Percentiles rank a stretch among this genome's conserved stretches.
These are phyloP conservation scores for Cyclophora albipunctata DNA, from an alignment of 2,888 invertebrate genomes.

Conservation along the genomic window DNA sequence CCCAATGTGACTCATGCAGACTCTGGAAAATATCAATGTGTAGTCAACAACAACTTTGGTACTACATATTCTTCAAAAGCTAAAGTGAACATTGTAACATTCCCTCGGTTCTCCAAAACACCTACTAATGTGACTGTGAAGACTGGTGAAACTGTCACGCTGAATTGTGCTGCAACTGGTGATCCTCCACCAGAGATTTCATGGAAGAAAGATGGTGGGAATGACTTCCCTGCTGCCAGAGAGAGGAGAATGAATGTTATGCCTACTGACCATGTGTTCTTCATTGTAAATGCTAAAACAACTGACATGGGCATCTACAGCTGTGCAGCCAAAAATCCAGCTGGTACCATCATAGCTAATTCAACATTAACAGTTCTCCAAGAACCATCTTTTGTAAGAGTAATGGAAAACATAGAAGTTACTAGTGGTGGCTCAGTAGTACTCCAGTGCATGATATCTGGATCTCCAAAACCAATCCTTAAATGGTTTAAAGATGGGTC, in stretches of 20 bases:
- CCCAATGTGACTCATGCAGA: slow-evolving; percentile 85
- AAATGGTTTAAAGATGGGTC: slow-evolving; percentile 91
- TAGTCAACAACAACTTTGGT: slow-evolving; percentile 91
- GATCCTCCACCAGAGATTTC: slow-evolving; percentile 92
- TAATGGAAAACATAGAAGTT: slow-evolving; percentile 90
- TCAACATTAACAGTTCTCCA: slow-evolving; percentile 90
- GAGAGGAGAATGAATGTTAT: slow-evolving; percentile 95
- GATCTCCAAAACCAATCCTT: slow-evolving; percentile 87
- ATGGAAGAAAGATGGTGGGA: slow-evolving; percentile 94
- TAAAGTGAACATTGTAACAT: slow-evolving; percentile 89
- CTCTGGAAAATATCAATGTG: slow-evolving; percentile 94
- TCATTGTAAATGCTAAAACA: slow-evolving; percentile 92
- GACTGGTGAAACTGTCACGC: slow-evolving; percentile 88
- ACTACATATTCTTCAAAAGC: slow-evolving; percentile 92
- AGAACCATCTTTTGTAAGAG: slow-evolving; percentile 89
- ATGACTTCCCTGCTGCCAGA: slow-evolving; percentile 94
- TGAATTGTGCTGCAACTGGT: slow-evolving; percentile 94
- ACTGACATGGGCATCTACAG: slow-evolving; percentile 94
- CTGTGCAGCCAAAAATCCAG: slow-evolving; percentile 93
- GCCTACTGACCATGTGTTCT: slow-evolving; percentile 92
- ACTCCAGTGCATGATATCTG: slow-evolving; percentile 89
- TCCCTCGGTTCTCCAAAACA: slow-evolving; percentile 88
- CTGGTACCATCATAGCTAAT: slow-evolving; percentile 90
- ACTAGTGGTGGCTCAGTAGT: slow-evolving; percentile 89
- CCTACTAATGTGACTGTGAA: slow-evolving; percentile 89